Evolutionary conservation across 30 jellyfish, hydroid and myxozoan species (phyloP).

Genomic region (Hydra vulgaris): DNA sequence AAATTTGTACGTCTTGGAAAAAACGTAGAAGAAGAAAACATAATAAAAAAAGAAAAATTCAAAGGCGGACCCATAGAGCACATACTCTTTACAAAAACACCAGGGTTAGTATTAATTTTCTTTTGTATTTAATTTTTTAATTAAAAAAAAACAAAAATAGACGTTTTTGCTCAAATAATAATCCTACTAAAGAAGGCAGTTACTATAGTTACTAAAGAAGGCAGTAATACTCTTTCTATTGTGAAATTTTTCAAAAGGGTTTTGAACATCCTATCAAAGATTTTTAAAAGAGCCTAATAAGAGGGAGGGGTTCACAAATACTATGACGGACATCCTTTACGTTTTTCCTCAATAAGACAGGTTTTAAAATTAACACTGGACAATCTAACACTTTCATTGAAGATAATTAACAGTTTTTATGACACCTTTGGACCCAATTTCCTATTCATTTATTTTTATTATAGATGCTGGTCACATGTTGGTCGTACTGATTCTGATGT

Average conservation of each 20-base stretch:
- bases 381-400: neutral
- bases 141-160: too few species aligned
- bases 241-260: neutral
- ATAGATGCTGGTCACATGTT: conserved; percentile 86
- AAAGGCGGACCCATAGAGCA: conserved; percentile 31
- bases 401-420: too few species aligned
- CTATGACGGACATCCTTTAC: neutral
- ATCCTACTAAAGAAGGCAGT: neutral
- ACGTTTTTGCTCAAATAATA: neutral
- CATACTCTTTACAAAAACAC: conserved; percentile 27
- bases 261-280: neutral
- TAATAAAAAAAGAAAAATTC: conserved; percentile 5
- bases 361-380: neutral
- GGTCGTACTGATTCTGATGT: conserved; percentile 56
- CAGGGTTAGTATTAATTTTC: conserved; percentile 14
- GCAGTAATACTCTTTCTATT: neutral
- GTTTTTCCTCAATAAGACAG: neutral
- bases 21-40: neutral
- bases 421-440: too few species aligned
- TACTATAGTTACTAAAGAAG: neutral
- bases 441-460: too few species aligned
- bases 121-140: neutral
- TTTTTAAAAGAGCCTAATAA: neutral
- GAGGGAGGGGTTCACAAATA: neutral
- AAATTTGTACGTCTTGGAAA: conserved; percentile 26